Percentiles rank a stretch among this genome's conserved stretches.
phyloP scores from a whole-genome alignment of 2,888 invertebrate genomes.

The Ectemnius cavifrons region DNA sequence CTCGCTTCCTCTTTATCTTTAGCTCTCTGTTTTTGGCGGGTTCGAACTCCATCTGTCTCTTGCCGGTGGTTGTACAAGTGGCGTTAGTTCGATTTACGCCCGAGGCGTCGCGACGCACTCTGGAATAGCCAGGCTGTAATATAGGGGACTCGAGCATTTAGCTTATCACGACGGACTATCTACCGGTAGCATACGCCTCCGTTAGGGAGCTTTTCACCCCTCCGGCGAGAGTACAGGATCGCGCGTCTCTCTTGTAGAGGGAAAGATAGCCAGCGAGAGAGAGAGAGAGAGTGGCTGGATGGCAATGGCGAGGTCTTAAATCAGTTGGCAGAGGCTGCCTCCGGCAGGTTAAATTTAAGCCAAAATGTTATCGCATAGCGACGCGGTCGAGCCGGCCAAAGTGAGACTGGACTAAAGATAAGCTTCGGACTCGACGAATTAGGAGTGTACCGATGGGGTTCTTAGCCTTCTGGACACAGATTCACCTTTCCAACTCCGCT shows the following conservation, averaged over 20 bases:
- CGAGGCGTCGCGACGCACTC: conserved; percentile 40
- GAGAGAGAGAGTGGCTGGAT: conserved; percentile 12
- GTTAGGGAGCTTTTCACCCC: conserved; percentile 62
- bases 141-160: conserved; percentile 71
- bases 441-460: conserved; percentile 22
- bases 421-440: conserved; percentile 55
- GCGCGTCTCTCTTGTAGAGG: conserved; percentile 13
- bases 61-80: conserved; percentile 27
- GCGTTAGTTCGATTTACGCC: conserved; percentile 53
- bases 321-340: conserved; percentile 69
- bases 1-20: no score
- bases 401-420: conserved; percentile 64
- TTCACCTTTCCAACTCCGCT: not conserved
- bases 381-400: conserved; percentile 32
- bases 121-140: conserved; percentile 54
- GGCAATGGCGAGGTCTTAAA: conserved; percentile 66
- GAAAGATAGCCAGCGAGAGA: not conserved
- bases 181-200: conserved; percentile 71
- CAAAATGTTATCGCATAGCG: conserved; percentile 66
- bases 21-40: not conserved
- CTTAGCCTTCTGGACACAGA: not conserved
- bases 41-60: conserved; percentile 39
- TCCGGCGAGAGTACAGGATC: conserved; percentile 44
- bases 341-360: conserved; percentile 72
- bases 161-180: conserved; percentile 74